Evolutionary conservation across 2,888 invertebrate genomes (phyloP).

Genomic region (Stenolophus ochropezus): DNA sequence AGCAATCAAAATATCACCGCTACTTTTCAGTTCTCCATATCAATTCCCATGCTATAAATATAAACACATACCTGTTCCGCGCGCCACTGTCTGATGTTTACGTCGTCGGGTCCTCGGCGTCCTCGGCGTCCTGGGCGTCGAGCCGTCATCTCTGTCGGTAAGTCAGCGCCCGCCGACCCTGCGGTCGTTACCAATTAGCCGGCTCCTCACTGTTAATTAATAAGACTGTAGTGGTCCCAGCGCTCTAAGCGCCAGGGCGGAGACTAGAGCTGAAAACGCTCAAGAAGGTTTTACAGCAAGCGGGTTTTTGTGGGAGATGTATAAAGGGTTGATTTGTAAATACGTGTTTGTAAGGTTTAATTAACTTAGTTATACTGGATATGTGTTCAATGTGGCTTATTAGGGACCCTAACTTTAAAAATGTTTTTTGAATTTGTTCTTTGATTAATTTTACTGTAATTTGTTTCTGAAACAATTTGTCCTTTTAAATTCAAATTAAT

Average conservation of each 20-base stretch:
- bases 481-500: too few relatives aligned
- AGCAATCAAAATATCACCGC: neutral
- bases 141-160: constrained; percentile 30
- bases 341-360: neutral
- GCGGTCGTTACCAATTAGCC: constrained; percentile 55
- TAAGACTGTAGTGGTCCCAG: constrained; percentile 49
- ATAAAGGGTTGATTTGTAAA: neutral
- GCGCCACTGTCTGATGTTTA: constrained; percentile 10
- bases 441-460: neutral
- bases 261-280: neutral
- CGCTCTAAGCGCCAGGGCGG: neutral
- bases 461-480: neutral
- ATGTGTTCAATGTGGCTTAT: too few relatives aligned
- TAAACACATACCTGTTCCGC: neutral
- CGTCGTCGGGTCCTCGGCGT: neutral
- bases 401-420: too few relatives aligned
- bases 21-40: neutral
- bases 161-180: constrained; percentile 37
- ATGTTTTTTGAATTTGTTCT: neutral
- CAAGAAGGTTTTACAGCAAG: neutral
- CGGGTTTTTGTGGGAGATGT: neutral
- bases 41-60: neutral
- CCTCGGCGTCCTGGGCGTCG: neutral
- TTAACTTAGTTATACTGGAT: neutral
- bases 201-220: constrained; percentile 53